Evolutionary conservation across 2,113 vertebrate species (phyloP).

Genomic region (Rhinoderma darwinii): DNA sequence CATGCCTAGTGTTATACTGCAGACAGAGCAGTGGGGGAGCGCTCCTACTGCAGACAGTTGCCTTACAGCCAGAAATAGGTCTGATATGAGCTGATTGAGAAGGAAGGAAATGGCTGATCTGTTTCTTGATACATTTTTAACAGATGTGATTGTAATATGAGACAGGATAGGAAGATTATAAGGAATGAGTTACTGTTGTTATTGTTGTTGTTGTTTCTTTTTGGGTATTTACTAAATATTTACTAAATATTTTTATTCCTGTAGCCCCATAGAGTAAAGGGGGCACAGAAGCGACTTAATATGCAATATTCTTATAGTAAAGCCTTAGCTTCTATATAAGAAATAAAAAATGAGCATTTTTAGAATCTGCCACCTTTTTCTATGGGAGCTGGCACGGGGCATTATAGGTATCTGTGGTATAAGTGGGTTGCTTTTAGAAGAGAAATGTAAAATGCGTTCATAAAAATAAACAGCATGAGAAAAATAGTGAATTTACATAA

Average conservation of each 20-base stretch:
- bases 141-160: too few species aligned
- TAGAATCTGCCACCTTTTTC: neutral
- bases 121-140: too few species aligned
- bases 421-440: neutral
- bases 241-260: too few species aligned
- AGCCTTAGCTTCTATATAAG: neutral
- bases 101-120: neutral
- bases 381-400: neutral
- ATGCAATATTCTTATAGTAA: neutral
- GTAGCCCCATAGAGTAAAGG: too few species aligned
- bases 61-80: neutral
- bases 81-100: neutral
- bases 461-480: conserved; percentile 24
- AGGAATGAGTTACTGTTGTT: too few species aligned
- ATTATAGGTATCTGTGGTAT: neutral
- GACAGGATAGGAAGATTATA: too few species aligned
- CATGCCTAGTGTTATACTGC: too few species aligned
- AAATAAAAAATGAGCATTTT: too few species aligned
- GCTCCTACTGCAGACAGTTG: neutral
- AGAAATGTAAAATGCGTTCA: neutral
- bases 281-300: too few species aligned
- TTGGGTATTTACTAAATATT: too few species aligned
- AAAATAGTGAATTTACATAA: conserved; percentile 11
- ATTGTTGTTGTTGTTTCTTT: too few species aligned
- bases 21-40: too few species aligned